Percentiles rank a stretch among this genome's conserved stretches.
Conservation (phyloP, 2,113 vertebrate species). For the Hippocampus mohnikei region DNA sequence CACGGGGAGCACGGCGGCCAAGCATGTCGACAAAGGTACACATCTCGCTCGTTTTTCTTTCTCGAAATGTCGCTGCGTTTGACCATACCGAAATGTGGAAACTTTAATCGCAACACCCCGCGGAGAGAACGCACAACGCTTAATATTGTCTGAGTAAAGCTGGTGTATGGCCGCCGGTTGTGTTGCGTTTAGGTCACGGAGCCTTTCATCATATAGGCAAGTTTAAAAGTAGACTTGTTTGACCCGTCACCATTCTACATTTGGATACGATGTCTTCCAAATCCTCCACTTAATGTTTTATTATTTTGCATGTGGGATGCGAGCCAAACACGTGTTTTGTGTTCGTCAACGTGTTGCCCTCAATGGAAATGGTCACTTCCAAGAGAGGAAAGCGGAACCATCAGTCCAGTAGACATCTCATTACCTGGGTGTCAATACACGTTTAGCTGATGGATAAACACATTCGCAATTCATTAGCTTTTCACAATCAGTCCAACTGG, state of each 20-base stretch:
- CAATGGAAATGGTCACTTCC: slow-evolving; percentile 31
- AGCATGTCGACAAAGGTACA: slow-evolving; percentile 77
- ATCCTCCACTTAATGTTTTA: neutral
- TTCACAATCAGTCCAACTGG: slow-evolving; percentile 14
- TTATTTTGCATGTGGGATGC: neutral
- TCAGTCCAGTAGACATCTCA: slow-evolving; percentile 66
- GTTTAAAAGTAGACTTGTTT: slow-evolving; percentile 27
- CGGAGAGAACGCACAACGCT: neutral
- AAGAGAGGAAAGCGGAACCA: slow-evolving; percentile 45
- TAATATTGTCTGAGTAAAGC: neutral
- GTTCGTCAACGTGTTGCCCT: neutral
- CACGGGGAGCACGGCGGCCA: slow-evolving; percentile 57
- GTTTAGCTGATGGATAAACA: slow-evolving; percentile 62
- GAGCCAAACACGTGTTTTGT: neutral
- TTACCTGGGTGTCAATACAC: slow-evolving; percentile 65
- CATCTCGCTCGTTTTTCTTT: neutral
- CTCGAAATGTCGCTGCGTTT: neutral
- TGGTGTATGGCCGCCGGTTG: slow-evolving; percentile 24
- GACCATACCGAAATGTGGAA: neutral
- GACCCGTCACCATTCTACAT: neutral
- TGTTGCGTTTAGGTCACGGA: slow-evolving; percentile 17
- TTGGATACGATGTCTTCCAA: slow-evolving; percentile 11
- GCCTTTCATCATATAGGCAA: slow-evolving; percentile 26
- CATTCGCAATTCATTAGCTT: slow-evolving; percentile 37
- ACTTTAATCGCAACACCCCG: neutral